Evolutionary conservation across 1,140 invertebrate genomes (phyloP).

Genomic region (Hycleus phaleratus): DNA sequence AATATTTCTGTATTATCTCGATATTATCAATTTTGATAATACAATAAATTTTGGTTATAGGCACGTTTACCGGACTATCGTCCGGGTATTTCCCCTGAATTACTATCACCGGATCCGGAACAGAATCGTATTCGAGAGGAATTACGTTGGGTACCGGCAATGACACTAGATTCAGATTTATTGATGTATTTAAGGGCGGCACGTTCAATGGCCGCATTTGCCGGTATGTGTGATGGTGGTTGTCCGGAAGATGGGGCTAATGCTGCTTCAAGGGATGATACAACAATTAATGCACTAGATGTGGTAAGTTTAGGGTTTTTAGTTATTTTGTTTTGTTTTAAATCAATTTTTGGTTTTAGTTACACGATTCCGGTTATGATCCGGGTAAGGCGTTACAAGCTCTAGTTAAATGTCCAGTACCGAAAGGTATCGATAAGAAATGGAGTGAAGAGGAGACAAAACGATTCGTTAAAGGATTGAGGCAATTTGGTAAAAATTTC

Average conservation of each 20-base stretch:
- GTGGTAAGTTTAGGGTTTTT: slow-evolving; percentile 52
- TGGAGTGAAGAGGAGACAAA: slow-evolving; percentile 98
- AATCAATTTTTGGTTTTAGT: slow-evolving; percentile 42
- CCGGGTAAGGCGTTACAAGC: slow-evolving; percentile 91
- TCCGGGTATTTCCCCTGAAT: slow-evolving; percentile 57
- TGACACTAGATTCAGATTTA: slow-evolving; percentile 87
- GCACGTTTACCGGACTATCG: slow-evolving; percentile 73
- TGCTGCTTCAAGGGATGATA: slow-evolving; percentile 93
- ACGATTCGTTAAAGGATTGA: slow-evolving; percentile 94
- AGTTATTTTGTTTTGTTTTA: neutral
- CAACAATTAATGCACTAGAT: slow-evolving; percentile 94
- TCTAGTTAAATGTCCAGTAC: slow-evolving; percentile 92
- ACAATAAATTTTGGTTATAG: slow-evolving; percentile 38
- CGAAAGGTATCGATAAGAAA: slow-evolving; percentile 94
- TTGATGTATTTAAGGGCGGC: slow-evolving; percentile 96
- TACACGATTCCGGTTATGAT: slow-evolving; percentile 93
- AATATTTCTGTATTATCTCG: too few relatives aligned
- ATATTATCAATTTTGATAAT: too few relatives aligned
- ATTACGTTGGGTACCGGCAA: slow-evolving; percentile 84
- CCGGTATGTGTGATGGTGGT: slow-evolving; percentile 94
- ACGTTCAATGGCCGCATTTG: slow-evolving; percentile 90
- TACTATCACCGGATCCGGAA: slow-evolving; percentile 65
- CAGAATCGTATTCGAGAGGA: slow-evolving; percentile 74
- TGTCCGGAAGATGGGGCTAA: slow-evolving; percentile 93
- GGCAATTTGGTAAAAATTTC: slow-evolving; percentile 99